Conservation (phyloP, 1,140 invertebrate genomes). For the Orius insidiosus region DNA sequence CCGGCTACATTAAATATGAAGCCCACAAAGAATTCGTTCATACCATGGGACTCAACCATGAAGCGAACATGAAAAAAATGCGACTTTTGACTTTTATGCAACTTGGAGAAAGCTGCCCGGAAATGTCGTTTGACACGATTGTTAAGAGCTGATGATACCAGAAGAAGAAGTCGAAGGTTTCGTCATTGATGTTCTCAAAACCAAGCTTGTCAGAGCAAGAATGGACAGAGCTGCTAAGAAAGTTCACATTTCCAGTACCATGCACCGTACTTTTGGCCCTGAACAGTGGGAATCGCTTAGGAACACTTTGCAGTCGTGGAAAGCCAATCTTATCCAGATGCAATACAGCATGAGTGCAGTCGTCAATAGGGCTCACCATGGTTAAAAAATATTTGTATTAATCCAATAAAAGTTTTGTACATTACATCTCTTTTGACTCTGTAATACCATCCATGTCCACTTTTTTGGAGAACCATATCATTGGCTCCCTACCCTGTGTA, state of each 20-base stretch:
- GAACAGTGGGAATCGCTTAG: constrained; percentile 82
- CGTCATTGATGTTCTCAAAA: constrained; percentile 94
- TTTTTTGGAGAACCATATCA: too few relatives aligned
- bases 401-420: too few relatives aligned
- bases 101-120: constrained; percentile 76
- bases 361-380: constrained; percentile 24
- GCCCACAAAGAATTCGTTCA: constrained; percentile 86
- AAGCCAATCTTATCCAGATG: constrained; percentile 55
- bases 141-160: constrained; percentile 70
- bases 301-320: constrained; percentile 72
- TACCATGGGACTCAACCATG: constrained; percentile 80
- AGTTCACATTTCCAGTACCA: constrained; percentile 79
- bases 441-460: too few relatives aligned
- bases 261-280: constrained; percentile 85
- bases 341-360: constrained; percentile 67
- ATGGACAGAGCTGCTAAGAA: constrained; percentile 80
- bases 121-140: constrained; percentile 78
- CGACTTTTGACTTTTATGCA: constrained; percentile 91
- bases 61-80: constrained; percentile 94
- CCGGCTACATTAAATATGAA: constrained; percentile 73
- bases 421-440: too few relatives aligned
- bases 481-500: too few relatives aligned
- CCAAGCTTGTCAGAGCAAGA: constrained; percentile 77
- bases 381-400: too few relatives aligned
- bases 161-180: constrained; percentile 84